A percentile compares a stretch with the other conserved stretches of the same genome.
Evolutionary conservation across 2,797 vertebrate genomes (phyloP).

Genomic region (Oreochromis mossambicus): DNA sequence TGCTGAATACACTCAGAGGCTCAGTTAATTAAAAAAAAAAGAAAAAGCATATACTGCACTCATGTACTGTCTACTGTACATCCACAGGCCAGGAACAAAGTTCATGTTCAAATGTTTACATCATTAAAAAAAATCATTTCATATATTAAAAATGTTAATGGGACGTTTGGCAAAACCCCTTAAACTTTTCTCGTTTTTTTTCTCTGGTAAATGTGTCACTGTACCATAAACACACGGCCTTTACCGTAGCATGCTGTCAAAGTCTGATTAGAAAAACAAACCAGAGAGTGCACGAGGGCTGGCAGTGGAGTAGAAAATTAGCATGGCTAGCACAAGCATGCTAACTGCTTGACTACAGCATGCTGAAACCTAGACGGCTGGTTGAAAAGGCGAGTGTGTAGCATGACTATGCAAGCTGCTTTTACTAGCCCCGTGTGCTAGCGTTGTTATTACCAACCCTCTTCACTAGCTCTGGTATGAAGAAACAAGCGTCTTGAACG

Average conservation of each 20-base stretch:
- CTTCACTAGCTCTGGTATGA: slow-evolving; percentile 11
- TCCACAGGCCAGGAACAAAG: slow-evolving; percentile 66
- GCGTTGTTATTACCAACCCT: slow-evolving; percentile 28
- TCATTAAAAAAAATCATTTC: slow-evolving; percentile 48
- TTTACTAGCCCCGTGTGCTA: neutral
- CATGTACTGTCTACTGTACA: slow-evolving; percentile 73
- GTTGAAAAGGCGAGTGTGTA: slow-evolving; percentile 28
- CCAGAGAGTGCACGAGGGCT: slow-evolving; percentile 40
- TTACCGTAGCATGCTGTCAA: slow-evolving; percentile 70
- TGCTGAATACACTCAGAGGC: slow-evolving; percentile 19
- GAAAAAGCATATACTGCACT: slow-evolving; percentile 55
- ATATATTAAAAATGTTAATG: slow-evolving; percentile 46
- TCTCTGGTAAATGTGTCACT: slow-evolving; percentile 49
- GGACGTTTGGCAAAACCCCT: slow-evolving; percentile 62
- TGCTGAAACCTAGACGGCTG: slow-evolving; percentile 45
- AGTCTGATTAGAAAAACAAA: slow-evolving; percentile 63
- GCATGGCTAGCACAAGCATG: slow-evolving; percentile 52
- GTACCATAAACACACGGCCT: slow-evolving; percentile 42
- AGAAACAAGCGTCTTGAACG: neutral
- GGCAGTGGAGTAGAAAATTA: slow-evolving; percentile 46
- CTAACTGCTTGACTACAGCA: slow-evolving; percentile 52
- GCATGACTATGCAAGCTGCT: slow-evolving; percentile 6
- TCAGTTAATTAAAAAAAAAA: neutral
- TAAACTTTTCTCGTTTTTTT: slow-evolving; percentile 5
- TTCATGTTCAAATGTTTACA: slow-evolving; percentile 58